Base-by-base conservation (phyloP, 2,888 invertebrate species). In the Listrodromus nycthemerus region DNA sequence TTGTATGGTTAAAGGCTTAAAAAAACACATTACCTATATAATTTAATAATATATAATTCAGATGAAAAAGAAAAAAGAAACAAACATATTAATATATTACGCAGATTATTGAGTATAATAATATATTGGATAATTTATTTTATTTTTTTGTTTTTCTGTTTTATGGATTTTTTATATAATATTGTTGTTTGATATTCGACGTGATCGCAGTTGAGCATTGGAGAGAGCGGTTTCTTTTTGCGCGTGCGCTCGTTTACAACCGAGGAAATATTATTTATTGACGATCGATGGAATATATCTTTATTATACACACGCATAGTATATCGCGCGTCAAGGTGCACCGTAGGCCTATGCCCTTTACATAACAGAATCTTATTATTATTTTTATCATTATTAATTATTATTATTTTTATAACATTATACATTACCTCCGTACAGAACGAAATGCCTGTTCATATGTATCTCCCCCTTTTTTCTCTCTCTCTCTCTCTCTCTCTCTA, bases 111-210 rank as follows among this genome's bases (percentile, higher is more conserved):
- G 89, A 89, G 88, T 89, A 89, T 91, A 85, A 83, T 85, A 85
- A 92, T 92, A 93, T 93, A 93, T 93, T 91, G 89, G 89, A 93
- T 92, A 93, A 93, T 93, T 93, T 92, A 92, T 93, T 92, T 90
- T 91, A 91, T 92, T 89, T 86, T 83, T 83, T 85, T 92, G 92
- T 93, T 92, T 93, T 92, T 92, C 91, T 91, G 92, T 93, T 93
- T 93, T 93, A 92, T 92, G 91, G 93, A 93, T 93, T 92, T 93
- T 92, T 91, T 88, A 55, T 80, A 79, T 84, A 80, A 82, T 88
- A 55, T 24, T 55, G 82, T 86, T 87, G 83, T 85, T 84, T 85
- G 86, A 73, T 84, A 82, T 83, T 82, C 82, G 67, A 81, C 83
- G 83, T 80, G 83, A 83, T 83, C 63, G 71, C 55, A 55, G 19